Base-by-base conservation (phyloP, 2,113 vertebrate species). In the Mobula birostris region DNA sequence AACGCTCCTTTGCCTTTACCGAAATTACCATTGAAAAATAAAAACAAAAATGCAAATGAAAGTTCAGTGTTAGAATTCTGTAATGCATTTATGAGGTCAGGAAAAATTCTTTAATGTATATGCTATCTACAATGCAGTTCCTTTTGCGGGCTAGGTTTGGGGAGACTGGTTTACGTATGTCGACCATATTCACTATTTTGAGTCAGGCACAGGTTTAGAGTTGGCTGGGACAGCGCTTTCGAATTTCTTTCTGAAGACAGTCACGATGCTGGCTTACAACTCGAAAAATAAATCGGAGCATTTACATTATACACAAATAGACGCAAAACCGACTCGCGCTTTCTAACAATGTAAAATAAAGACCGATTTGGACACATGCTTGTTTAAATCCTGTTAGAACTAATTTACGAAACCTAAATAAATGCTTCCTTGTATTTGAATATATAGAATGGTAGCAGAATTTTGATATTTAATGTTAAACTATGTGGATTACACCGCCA, bases 361-460 rank as follows among this genome's bases (percentile, higher is more conserved):
- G 6, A 93, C 48, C 70, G 36, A 93, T 40, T 74, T 56, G 70
- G 91, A 93, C 91, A 93, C 70, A 24, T 93, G 91, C 70, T 93
- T 93, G 72, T 74, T 93, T 93, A 93, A 93, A 93, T 48, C 40
- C 70, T 93, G 68, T 93, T 93, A 66, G 66, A 93, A 93, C 66
- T 72, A 40, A 70, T 93, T 93, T 76, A 93, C 68, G 27, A 93
- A 93, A 93, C 11, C 70, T 56, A 93, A 93, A 93, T 93, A 93
- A 93, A 93, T 27, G 68, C 19, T 74, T 93, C 91, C 91, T 74
- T 72, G 40, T 2, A 93, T 74, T 93, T 93, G 36, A 74, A 48
- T 40, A 21, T 7, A 29, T 7, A 7, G 90, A 93, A 7, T 8
- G 17, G 7, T 36, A 72, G 19, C 66, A 72, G 90, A 68, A 72